phyloP scores from a whole-genome alignment of 2,113 vertebrate genomes.

The Promerops cafer region DNA sequence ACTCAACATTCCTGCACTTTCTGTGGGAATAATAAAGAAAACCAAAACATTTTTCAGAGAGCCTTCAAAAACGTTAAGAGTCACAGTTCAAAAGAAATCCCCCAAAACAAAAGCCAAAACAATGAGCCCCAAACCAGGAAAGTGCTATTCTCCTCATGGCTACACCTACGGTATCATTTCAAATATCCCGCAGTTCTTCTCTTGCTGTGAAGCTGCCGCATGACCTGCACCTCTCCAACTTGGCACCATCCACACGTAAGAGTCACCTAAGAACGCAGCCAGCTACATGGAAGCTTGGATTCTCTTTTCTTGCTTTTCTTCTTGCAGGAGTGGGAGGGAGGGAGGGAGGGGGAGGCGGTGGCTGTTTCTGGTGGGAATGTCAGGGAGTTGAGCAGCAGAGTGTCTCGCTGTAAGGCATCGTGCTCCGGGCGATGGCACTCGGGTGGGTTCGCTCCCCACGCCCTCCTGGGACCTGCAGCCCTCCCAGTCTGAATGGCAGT shows the following conservation, averaged over 20 bases:
- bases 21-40: slow-evolving; percentile 36
- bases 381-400: slow-evolving; percentile 55
- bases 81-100: slow-evolving; percentile 53
- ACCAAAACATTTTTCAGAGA: slow-evolving; percentile 21
- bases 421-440: slow-evolving; percentile 7
- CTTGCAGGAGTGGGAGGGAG: neutral
- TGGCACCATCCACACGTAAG: neutral
- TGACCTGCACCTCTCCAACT: slow-evolving; percentile 16
- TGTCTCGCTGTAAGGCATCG: slow-evolving; percentile 59
- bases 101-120: neutral
- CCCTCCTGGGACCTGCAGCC: slow-evolving; percentile 54
- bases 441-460: neutral
- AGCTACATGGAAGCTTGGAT: neutral
- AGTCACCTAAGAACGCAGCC: slow-evolving; percentile 1
- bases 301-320: neutral
- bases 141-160: slow-evolving; percentile 59
- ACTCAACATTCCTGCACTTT: slow-evolving; percentile 33
- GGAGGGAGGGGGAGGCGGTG: slow-evolving; percentile 16
- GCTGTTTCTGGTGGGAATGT: slow-evolving; percentile 72
- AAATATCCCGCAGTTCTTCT: slow-evolving; percentile 30
- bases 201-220: slow-evolving; percentile 23
- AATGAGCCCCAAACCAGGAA: slow-evolving; percentile 25
- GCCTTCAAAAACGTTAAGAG: slow-evolving; percentile 32
- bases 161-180: slow-evolving; percentile 15
- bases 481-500: slow-evolving; percentile 85